Percentiles rank a stretch among this genome's conserved stretches.
Evolutionary conservation across 2,888 invertebrate genomes (phyloP).

Genomic region (Apomyelois bistriatella): DNA sequence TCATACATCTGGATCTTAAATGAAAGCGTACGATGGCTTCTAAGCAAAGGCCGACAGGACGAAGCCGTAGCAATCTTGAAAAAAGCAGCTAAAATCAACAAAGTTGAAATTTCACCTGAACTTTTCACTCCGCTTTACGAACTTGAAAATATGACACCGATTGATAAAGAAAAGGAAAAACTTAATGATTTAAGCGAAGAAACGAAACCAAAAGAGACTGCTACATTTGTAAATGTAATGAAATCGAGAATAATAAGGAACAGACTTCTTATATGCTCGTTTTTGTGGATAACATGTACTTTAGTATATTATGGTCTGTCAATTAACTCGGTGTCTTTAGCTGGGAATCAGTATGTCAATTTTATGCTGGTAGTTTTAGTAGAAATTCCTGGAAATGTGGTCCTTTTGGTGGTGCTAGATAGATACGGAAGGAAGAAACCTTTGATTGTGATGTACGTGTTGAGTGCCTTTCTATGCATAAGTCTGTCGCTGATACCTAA

Average conservation of each 20-base stretch:
- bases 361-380: slow-evolving; percentile 83
- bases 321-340: slow-evolving; percentile 86
- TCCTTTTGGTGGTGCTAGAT: slow-evolving; percentile 82
- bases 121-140: slow-evolving; percentile 56
- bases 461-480: slow-evolving; percentile 82
- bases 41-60: slow-evolving; percentile 83
- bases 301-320: slow-evolving; percentile 91
- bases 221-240: slow-evolving; percentile 64
- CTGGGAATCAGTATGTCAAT: slow-evolving; percentile 88
- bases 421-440: slow-evolving; percentile 82
- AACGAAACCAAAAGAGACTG: slow-evolving; percentile 23
- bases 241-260: slow-evolving; percentile 77
- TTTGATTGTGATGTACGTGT: slow-evolving; percentile 80
- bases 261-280: slow-evolving; percentile 83
- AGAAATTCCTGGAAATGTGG: slow-evolving; percentile 86
- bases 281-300: slow-evolving; percentile 89
- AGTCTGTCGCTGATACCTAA: slow-evolving; percentile 80
- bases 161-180: slow-evolving; percentile 25
- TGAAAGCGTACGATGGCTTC: slow-evolving; percentile 88
- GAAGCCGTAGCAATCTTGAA: slow-evolving; percentile 82
- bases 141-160: slow-evolving; percentile 29
- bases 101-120: slow-evolving; percentile 65
- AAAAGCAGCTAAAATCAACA: slow-evolving; percentile 84
- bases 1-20: slow-evolving; percentile 85
- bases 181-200: slow-evolving; percentile 21